phyloP scores from a whole-genome alignment of 2,113 vertebrate genomes.

The Pao palembangensis region DNA sequence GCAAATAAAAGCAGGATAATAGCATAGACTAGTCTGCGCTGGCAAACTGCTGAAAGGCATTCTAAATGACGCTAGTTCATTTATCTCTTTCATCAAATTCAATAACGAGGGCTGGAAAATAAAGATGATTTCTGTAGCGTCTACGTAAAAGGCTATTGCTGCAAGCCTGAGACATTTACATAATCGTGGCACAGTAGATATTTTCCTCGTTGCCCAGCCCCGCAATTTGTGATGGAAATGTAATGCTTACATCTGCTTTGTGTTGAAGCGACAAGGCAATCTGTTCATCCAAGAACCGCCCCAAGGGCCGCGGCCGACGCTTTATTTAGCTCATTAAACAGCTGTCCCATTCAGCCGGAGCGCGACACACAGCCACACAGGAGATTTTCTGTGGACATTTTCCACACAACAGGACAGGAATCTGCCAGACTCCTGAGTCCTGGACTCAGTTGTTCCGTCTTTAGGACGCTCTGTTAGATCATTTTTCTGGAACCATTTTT shows the following conservation, averaged over 20 bases:
- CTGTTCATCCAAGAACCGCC: constrained; percentile 42
- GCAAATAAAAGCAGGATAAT: constrained; percentile 1
- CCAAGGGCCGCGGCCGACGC: constrained; percentile 39
- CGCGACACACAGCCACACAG: constrained; percentile 37
- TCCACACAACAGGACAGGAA: constrained; percentile 42
- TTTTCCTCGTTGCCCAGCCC: constrained; percentile 20
- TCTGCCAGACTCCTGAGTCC: constrained; percentile 3
- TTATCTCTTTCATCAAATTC: constrained; percentile 3
- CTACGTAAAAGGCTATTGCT: constrained; percentile 25
- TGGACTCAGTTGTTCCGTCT: neutral
- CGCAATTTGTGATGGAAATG: constrained; percentile 41
- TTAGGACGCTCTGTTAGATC: neutral
- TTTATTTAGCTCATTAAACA: constrained; percentile 74
- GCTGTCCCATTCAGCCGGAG: constrained; percentile 57
- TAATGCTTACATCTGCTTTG: constrained; percentile 33
- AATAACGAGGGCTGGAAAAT: constrained; percentile 11
- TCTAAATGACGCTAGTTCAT: constrained; percentile 1
- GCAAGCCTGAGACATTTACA: constrained; percentile 25
- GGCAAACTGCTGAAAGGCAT: too few relatives aligned
- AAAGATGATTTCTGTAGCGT: constrained; percentile 13
- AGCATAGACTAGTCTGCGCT: constrained; percentile 15
- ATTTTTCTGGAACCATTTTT: neutral
- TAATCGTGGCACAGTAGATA: constrained; percentile 24
- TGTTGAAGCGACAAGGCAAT: constrained; percentile 44
- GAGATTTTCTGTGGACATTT: constrained; percentile 43